phyloP scores from a whole-genome alignment of 2,797 vertebrate genomes.

The Melanitta fusca region DNA sequence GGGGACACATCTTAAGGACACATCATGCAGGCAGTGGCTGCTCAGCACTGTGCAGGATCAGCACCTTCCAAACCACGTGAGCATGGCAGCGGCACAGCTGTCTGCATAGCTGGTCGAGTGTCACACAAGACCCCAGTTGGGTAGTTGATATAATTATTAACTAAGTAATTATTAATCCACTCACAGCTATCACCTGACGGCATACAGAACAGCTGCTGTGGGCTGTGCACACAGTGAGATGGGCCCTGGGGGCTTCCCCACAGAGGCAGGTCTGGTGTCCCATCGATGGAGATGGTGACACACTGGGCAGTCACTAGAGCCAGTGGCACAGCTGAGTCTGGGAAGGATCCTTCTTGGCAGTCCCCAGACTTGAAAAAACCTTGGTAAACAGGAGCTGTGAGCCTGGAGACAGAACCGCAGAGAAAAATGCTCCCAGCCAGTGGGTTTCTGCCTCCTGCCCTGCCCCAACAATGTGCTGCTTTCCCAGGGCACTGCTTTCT shows the following conservation, averaged over 20 bases:
- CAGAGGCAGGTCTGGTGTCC: rapidly evolving
- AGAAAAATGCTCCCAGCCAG: neutral
- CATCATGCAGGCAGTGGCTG: too few species aligned
- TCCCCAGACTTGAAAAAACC: neutral
- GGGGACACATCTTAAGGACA: neutral
- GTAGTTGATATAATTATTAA: neutral
- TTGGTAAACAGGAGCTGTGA: neutral
- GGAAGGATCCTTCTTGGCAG: neutral
- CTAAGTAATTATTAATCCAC: neutral
- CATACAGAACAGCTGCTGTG: neutral
- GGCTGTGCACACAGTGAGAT: neutral
- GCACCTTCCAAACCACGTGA: rapidly evolving
- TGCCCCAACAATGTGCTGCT: neutral
- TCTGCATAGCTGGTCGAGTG: rapidly evolving
- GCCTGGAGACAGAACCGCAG: neutral
- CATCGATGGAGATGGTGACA: neutral
- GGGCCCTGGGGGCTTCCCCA: rapidly evolving
- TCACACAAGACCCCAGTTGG: neutral
- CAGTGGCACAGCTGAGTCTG: rapidly evolving
- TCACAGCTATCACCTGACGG: neutral
- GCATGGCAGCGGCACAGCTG: neutral
- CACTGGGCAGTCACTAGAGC: neutral
- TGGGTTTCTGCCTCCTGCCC: neutral
- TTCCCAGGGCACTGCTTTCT: neutral
- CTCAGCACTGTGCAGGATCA: rapidly evolving